Evolutionary conservation across 2,113 vertebrate genomes (phyloP).

Genomic region (Ranitomeya imitator): DNA sequence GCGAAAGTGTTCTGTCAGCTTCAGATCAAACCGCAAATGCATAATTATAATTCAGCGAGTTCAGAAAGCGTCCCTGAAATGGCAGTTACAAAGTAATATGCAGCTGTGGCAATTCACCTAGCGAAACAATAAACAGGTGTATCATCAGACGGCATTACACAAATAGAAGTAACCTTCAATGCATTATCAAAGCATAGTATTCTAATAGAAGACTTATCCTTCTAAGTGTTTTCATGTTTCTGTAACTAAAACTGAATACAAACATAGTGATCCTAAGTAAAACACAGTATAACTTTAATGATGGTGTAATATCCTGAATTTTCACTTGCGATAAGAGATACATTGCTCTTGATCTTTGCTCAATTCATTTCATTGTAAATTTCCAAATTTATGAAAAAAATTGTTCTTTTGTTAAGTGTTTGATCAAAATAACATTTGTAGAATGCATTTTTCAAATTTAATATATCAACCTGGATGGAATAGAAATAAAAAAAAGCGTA

Average conservation of each 20-base stretch:
- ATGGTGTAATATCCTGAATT: too few relatives aligned
- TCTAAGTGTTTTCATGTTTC: not conserved
- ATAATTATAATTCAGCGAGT: conserved; percentile 53
- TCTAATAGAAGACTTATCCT: not conserved
- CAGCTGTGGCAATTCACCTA: conserved; percentile 35
- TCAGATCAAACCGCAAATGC: conserved; percentile 52
- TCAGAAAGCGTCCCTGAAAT: conserved; percentile 32
- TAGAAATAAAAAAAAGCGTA: not conserved
- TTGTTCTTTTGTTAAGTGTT: not conserved
- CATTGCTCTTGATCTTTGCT: not conserved
- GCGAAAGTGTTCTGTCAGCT: conserved; percentile 47
- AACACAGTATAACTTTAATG: not conserved
- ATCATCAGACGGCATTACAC: conserved; percentile 24
- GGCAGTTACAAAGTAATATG: conserved; percentile 49
- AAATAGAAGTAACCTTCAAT: not conserved
- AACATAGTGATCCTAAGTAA: not conserved
- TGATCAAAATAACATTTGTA: not conserved
- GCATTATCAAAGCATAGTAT: not conserved
- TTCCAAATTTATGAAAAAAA: not conserved
- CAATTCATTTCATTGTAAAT: not conserved
- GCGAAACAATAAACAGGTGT: conserved; percentile 50
- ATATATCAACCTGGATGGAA: not conserved
- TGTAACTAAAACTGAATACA: not conserved
- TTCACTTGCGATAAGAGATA: not conserved
- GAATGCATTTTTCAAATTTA: not conserved